Conservation (phyloP, 1,140 invertebrate species). For the Meloidogyne floridensis region DNA sequence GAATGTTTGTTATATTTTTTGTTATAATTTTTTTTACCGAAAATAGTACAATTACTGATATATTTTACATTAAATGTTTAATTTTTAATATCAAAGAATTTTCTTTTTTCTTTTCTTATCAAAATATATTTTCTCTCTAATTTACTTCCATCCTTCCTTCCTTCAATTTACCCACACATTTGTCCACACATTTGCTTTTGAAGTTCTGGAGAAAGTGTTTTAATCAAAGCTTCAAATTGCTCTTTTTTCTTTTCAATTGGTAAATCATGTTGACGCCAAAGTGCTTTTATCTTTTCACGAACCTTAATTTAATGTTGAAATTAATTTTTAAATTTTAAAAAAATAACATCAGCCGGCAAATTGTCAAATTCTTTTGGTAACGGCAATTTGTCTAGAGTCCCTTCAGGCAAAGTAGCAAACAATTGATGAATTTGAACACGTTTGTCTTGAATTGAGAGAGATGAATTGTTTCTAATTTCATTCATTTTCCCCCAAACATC, state of each 20-base stretch:
- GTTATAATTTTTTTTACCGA: too few relatives aligned
- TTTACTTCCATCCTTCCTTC: not conserved
- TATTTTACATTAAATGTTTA: too few relatives aligned
- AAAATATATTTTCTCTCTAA: not conserved
- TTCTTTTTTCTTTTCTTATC: too few relatives aligned
- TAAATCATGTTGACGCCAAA: not conserved
- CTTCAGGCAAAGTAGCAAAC: not conserved
- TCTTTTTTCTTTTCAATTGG: not conserved
- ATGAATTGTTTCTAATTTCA: not conserved
- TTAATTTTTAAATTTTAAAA: not conserved
- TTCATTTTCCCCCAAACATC: not conserved
- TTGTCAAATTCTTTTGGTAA: conserved; percentile 7
- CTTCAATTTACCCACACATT: not conserved
- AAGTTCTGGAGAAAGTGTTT: not conserved
- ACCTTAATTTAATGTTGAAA: not conserved
- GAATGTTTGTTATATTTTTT: too few relatives aligned
- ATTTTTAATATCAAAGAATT: too few relatives aligned
- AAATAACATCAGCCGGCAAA: not conserved
- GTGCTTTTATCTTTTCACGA: not conserved
- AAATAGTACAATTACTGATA: too few relatives aligned
- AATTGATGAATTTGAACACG: conserved; percentile 6
- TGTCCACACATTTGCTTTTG: not conserved
- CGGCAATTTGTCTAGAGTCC: not conserved
- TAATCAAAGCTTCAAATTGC: not conserved
- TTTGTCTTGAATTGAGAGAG: conserved; percentile 9